Evolutionary conservation across 2,113 vertebrate genomes (phyloP).

Genomic region (Coryphaenoides rupestris): DNA sequence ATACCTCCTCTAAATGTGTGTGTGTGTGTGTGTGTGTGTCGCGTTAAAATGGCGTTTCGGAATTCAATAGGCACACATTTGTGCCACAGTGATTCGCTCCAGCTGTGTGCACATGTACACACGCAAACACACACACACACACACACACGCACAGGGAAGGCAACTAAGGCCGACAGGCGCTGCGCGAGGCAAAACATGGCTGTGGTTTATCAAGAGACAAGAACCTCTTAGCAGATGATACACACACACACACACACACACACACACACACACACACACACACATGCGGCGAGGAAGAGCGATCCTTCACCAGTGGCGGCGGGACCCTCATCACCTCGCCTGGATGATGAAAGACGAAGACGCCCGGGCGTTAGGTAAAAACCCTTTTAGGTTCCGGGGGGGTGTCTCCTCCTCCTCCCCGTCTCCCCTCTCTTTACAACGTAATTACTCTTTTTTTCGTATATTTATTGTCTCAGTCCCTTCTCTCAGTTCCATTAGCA

Average conservation of each 20-base stretch:
- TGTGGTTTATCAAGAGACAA: conserved; percentile 46
- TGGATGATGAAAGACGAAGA: conserved; percentile 42
- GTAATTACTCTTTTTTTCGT: conserved; percentile 39
- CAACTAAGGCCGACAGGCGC: neutral
- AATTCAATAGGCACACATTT: conserved; percentile 42
- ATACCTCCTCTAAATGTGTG: too few relatives aligned
- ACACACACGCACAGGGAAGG: neutral
- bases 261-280: too few relatives aligned
- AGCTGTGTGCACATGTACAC: conserved; percentile 61
- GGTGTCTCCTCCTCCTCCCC: too few relatives aligned
- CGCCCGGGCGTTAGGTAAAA: conserved; percentile 5
- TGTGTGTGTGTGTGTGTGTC: conserved; percentile 26
- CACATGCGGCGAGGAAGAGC: neutral
- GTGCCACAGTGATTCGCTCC: conserved; percentile 44
- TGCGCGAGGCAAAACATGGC: conserved; percentile 25
- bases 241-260: too few relatives aligned
- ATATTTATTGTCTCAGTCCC: conserved; percentile 57
- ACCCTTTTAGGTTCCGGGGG: conserved; percentile 15
- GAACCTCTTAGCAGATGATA: conserved; percentile 26
- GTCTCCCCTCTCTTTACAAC: conserved; percentile 12
- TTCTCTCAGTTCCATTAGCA: conserved; percentile 42
- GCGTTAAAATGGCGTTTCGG: conserved; percentile 45
- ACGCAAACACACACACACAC: neutral
- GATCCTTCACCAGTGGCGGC: conserved; percentile 15
- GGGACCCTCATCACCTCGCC: conserved; percentile 31